Evolutionary conservation across 2,888 invertebrate species (phyloP), one percentile per base, ranked within the genome.

Genomic region (Pachydiplax longipennis): DNA sequence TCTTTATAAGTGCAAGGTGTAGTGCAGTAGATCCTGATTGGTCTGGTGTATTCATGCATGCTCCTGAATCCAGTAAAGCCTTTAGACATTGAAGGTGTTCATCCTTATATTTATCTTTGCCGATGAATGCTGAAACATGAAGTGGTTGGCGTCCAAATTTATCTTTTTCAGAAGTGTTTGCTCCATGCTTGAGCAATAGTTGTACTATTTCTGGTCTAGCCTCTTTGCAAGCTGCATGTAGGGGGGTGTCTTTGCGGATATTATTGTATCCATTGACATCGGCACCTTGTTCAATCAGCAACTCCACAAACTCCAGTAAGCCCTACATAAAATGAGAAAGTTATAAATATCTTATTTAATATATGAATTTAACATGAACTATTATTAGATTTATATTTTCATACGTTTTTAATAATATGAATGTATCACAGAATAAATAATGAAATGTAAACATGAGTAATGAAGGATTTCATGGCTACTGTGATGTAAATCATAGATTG

Each of bases 201-300:
- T 83, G 5, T 25, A 73, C 73, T 18, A 73, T 8, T 73, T 73
- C 73, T 2, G 25, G 73, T n/a, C 93, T 91, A 25, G 95, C 95
- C 83, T 94, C 94, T 92, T 95, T 95, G 0, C 95, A 95, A 5
- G 96, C 96, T 91, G 96, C 95, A 93, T 97, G 96, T 91, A 97
- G 94, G 0, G 96, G 96, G 22, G 96, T 95, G 91, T 95, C 95
- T 25, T 95, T 94, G 90, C 95, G 94, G 3, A 94, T 94, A 91
- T 94, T 94, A 93, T 96, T 96, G 0, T 95, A 92, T 92, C 94
- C 94, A 92, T 96, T 96, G 0, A 96, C 95, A 93, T 96, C 94
- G 0, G 96, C 96, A 91, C 96, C 96, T 90, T 95, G 93, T 91
- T 95, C 94, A 18, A 97, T 93, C 61, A 97, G 93, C 6, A 95